Evolutionary conservation across 2,113 vertebrate genomes (phyloP).

Genomic region (Coryphaenoides rupestris): DNA sequence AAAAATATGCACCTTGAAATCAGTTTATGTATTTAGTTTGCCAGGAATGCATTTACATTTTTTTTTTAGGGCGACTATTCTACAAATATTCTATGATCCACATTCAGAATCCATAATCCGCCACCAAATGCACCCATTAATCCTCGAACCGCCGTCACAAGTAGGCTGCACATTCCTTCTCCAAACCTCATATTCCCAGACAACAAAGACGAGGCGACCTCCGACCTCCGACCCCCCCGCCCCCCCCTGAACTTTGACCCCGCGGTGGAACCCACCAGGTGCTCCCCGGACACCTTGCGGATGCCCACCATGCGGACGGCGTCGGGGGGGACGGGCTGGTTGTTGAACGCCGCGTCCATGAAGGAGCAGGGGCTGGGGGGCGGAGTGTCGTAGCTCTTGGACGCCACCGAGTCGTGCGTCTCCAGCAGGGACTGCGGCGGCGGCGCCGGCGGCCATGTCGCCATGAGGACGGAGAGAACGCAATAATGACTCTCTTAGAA

Average conservation of each 20-base stretch:
- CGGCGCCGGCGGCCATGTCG: background rate
- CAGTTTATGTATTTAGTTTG: no score
- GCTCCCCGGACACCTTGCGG: conserved; percentile 88
- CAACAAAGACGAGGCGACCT: background rate
- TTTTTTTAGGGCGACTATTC: no score
- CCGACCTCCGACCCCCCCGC: background rate
- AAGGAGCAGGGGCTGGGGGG: conserved; percentile 84
- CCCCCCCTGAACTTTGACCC: background rate
- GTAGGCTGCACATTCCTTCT: no score
- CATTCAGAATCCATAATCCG: no score
- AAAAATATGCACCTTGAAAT: no score
- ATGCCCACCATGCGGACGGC: conserved; percentile 96
- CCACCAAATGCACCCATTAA: no score
- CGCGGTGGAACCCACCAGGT: conserved; percentile 78
- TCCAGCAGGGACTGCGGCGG: conserved; percentile 85
- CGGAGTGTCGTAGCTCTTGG: conserved; percentile 91
- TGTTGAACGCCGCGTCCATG: conserved; percentile 83
- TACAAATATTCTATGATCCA: no score
- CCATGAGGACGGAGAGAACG: background rate
- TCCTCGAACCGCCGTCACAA: no score
- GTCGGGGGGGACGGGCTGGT: conserved; percentile 88
- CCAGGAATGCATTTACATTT: no score
- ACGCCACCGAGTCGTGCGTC: conserved; percentile 93
- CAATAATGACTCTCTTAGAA: no score
- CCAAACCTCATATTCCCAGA: background rate